Base-by-base conservation (phyloP, 1,140 invertebrate genomes). In the Trichonephila clavipes region DNA sequence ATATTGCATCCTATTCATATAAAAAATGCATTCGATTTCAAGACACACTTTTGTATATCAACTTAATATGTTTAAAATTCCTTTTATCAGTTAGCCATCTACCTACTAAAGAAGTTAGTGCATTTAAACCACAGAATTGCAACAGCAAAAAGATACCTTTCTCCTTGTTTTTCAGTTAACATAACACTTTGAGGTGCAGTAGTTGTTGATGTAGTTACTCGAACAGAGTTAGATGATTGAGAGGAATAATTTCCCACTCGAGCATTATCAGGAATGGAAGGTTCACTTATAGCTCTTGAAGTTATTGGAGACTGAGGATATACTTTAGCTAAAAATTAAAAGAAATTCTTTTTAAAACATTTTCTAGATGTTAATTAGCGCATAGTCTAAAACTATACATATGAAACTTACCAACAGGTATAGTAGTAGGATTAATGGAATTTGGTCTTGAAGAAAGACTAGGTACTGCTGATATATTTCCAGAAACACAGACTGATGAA, bases 251-350 rank as follows among this genome's bases (percentile, higher is more conserved):
- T 88, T 61, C 58, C 64, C 12, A 86, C 19, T 18, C 92, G 28
- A 16, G 82, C 34, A 59, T 10, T 81, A 19, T 93, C 86, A 7
- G 83, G 83, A 34, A 82, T 59, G 28, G 92, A 77, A 24, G 92
- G 21, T 18, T 93, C 92, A 88, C 28, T 93, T 18, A 59, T 81
- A 44, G 85, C 21, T 81, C 86, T 72, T n/a, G 85, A 58, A 28
- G 92, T 77, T 44, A 66, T 69, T 51, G 82, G 82, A n/a, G 90
- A 86, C 21, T 94, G 94, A 69, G 94, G 94, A 90, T 94, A 94
- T 18, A 94, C 94, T 92, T 94, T 94, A 72, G 94, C 94, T 94
- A 83, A 3, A 89, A 89, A 61, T 16, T 44, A 34, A 88, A 21
- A 24, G 0, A 12, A 34, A 87, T 61, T 1, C 21, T 28, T 24